Percentiles rank a stretch among this genome's conserved stretches.
Evolutionary conservation across 1,140 invertebrate genomes (phyloP).

Genomic region (Bombus cullumanus): DNA sequence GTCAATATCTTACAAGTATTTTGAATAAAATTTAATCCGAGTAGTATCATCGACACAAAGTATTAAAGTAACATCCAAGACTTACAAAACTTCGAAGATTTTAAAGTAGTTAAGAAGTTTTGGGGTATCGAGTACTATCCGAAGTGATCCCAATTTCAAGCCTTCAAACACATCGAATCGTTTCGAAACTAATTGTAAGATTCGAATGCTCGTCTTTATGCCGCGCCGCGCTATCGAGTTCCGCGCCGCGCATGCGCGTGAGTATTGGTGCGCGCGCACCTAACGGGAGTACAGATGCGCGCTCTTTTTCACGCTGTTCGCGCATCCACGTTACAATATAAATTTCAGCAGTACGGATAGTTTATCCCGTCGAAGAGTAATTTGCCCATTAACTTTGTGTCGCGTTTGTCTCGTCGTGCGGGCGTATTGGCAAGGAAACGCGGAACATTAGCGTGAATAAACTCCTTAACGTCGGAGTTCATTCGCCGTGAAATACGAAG

Average conservation of each 20-base stretch:
- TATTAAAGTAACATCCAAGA: too few relatives aligned
- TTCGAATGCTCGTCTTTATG: too few relatives aligned
- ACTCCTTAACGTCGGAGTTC: background rate
- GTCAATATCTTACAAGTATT: too few relatives aligned
- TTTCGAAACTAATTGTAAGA: too few relatives aligned
- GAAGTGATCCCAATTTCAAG: too few relatives aligned
- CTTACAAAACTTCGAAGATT: too few relatives aligned
- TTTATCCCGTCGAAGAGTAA: constrained; percentile 18
- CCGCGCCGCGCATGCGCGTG: background rate
- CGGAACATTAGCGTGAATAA: constrained; percentile 32
- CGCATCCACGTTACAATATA: background rate
- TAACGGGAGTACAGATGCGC: too few relatives aligned
- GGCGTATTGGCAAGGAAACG: background rate
- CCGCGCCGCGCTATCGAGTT: background rate
- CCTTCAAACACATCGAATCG: too few relatives aligned
- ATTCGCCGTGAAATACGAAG: constrained; percentile 17
- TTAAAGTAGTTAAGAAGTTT: too few relatives aligned
- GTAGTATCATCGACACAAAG: too few relatives aligned
- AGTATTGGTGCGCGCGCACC: background rate
- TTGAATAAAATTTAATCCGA: too few relatives aligned
- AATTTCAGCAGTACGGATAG: background rate
- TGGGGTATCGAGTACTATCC: too few relatives aligned
- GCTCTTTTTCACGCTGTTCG: background rate
- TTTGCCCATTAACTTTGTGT: constrained; percentile 33
- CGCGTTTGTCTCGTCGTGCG: constrained; percentile 5